Conservation (phyloP, 1,140 invertebrate species). For the Palaemon carinicauda region DNA sequence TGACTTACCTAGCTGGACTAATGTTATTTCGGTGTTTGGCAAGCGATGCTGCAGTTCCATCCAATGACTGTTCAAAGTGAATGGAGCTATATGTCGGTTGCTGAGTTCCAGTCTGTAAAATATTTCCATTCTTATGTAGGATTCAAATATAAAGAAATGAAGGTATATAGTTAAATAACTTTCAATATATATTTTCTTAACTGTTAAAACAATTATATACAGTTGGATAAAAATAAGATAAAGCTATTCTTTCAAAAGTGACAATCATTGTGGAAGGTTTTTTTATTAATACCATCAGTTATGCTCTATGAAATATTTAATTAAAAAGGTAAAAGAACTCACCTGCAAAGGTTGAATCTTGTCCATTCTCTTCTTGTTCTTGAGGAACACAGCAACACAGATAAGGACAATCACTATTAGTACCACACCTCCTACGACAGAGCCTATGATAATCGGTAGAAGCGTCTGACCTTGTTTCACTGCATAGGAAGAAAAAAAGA, state of each 20-base stretch:
- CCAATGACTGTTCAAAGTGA: slow-evolving; percentile 54
- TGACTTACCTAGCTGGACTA: background rate
- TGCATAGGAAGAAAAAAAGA: background rate
- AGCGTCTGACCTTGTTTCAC: slow-evolving; percentile 28
- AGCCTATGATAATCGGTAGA: slow-evolving; percentile 47
- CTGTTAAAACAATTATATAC: no score
- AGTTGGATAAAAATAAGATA: no score
- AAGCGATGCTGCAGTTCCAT: slow-evolving; percentile 35
- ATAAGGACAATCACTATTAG: slow-evolving; percentile 52
- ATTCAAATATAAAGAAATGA: background rate
- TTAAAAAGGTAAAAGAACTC: background rate
- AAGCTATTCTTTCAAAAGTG: no score
- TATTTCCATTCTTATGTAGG: background rate
- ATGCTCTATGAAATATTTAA: background rate
- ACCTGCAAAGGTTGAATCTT: slow-evolving; percentile 54
- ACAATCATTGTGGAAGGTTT: no score
- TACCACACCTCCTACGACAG: slow-evolving; percentile 43
- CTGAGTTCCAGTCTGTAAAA: slow-evolving; percentile 3
- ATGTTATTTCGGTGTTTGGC: slow-evolving; percentile 12
- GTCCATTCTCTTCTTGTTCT: slow-evolving; percentile 54
- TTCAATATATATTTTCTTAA: no score
- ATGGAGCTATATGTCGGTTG: slow-evolving; percentile 54
- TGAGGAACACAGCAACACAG: slow-evolving; percentile 46
- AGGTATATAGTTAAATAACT: background rate
- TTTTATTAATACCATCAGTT: no score